Evolutionary conservation across 2,888 invertebrate genomes (phyloP).

Genomic region (Anoplius nigerrimus): DNA sequence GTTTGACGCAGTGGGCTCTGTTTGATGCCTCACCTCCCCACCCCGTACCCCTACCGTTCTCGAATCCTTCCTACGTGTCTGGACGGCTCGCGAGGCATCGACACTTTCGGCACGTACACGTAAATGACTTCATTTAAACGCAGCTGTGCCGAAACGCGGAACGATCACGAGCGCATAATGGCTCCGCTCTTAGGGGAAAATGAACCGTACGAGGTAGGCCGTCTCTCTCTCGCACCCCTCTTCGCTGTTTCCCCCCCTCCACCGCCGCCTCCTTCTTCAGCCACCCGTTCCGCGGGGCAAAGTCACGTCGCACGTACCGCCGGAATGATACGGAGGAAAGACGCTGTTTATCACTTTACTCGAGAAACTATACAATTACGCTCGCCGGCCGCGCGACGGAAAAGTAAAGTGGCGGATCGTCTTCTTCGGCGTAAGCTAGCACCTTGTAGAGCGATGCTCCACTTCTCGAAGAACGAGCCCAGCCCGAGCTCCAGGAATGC

Average conservation of each 20-base stretch:
- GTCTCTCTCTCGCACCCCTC: not conserved
- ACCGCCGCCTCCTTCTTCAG: too few species aligned
- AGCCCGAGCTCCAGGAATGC: too few species aligned
- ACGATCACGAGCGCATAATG: slow-evolving; percentile 13
- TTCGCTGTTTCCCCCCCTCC: not conserved
- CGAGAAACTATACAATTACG: too few species aligned
- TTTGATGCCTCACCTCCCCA: slow-evolving; percentile 22
- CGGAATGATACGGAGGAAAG: too few species aligned
- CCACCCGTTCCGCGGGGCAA: not conserved
- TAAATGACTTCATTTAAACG: slow-evolving; percentile 14
- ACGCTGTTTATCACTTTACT: too few species aligned
- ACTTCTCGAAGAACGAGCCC: too few species aligned
- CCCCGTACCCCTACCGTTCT: not conserved
- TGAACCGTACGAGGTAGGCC: not conserved
- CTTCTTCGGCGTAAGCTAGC: not conserved
- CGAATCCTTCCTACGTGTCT: slow-evolving; percentile 9
- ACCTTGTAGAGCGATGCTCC: not conserved
- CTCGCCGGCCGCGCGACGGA: too few species aligned
- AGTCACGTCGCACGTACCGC: not conserved
- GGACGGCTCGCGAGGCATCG: not conserved
- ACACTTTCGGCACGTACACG: slow-evolving; percentile 3
- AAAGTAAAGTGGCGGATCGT: too few species aligned
- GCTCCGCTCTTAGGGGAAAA: slow-evolving; percentile 12
- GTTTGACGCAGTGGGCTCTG: slow-evolving; percentile 35
- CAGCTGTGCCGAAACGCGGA: slow-evolving; percentile 9